phyloP scores from a whole-genome alignment of 1,140 invertebrate species.

The Pseudoatta argentina region DNA sequence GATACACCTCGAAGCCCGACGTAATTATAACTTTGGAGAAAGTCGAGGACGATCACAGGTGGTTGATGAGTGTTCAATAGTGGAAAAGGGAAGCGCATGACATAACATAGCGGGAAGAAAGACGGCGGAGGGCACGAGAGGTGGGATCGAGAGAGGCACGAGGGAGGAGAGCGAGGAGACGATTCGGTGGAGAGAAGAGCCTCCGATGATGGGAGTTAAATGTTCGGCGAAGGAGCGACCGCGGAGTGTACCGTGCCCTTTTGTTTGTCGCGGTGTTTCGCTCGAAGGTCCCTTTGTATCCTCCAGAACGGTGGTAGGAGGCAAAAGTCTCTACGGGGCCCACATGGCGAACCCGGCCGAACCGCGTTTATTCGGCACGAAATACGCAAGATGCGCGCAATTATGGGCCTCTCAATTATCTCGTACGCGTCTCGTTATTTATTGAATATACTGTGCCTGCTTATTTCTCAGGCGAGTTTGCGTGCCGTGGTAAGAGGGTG shows the following conservation, averaged over 20 bases:
- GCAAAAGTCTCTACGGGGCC: constrained; percentile 64
- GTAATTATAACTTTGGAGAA: constrained; percentile 73
- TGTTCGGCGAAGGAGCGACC: constrained; percentile 72
- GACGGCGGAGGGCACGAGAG: constrained; percentile 21
- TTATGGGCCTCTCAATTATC: constrained; percentile 82
- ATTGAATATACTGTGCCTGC: constrained; percentile 79
- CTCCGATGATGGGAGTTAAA: constrained; percentile 75
- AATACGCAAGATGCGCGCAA: constrained; percentile 82
- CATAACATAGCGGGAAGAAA: constrained; percentile 33
- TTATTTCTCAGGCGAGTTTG: constrained; percentile 78
- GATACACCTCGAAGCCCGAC: constrained; percentile 45
- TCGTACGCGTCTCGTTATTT: constrained; percentile 84
- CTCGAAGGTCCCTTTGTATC: constrained; percentile 78
- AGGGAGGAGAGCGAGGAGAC: constrained; percentile 15
- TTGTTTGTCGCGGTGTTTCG: constrained; percentile 80
- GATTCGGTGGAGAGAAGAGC: constrained; percentile 53
- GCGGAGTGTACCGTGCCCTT: constrained; percentile 73
- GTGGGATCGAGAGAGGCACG: constrained; percentile 6
- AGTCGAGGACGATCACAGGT: constrained; percentile 78
- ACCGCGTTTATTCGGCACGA: constrained; percentile 70
- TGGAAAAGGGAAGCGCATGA: constrained; percentile 62
- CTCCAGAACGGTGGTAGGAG: constrained; percentile 47
- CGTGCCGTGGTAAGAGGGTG: constrained; percentile 69
- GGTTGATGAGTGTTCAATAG: constrained; percentile 81
- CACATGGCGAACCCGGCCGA: constrained; percentile 79